Evolutionary conservation across 2,888 invertebrate genomes (phyloP), one percentile per base, ranked within the genome.

Genomic region (Tanytarsus gracilentus): DNA sequence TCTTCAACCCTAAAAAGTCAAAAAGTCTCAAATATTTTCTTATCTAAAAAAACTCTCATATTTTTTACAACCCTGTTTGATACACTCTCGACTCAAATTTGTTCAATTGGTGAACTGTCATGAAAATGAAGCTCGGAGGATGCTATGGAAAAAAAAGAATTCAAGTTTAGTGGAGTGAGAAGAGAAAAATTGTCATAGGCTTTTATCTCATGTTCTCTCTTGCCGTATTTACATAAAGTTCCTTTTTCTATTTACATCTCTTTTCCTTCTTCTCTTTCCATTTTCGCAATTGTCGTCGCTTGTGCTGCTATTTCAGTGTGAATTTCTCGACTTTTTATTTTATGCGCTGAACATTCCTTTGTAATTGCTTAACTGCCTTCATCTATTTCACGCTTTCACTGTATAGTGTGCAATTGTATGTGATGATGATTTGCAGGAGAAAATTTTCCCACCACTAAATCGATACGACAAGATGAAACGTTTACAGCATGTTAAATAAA

Each of bases 211-310:
- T 18, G 14, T 14, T 9, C 14, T n/a, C 18, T 51, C 18, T 27
- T 51, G 29, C n/a, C n/a, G n/a, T 36, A 53, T 53, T 53, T 53
- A 53, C 53, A 53, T 53, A 53, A 53, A 53, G 23, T 36, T 36
- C 14, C 4, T 40, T 14, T 30, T 6, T 50, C 44, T 44, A 21
- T 44, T 44, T 44, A 44, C 44, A 44, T 44, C 21, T 44, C 44
- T 44, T 44, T 23, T 44, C 18, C 21, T 44, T 3, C 16, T 44
- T 21, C 16, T 44, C 14, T 40, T 18, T 40, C 14, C 40, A 40
- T 40, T 40, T 18, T 40, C 21, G 11, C 11, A 30, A 11, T 30
- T 30, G 6, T 30, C 11, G 11, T 30, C 30, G 7, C 30, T 30
- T n/a, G n/a, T n/a, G n/a, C n/a, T n/a, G n/a, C n/a, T n/a, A n/a